Base-by-base conservation (phyloP, 2,113 vertebrate species). In the Merops nubicus region DNA sequence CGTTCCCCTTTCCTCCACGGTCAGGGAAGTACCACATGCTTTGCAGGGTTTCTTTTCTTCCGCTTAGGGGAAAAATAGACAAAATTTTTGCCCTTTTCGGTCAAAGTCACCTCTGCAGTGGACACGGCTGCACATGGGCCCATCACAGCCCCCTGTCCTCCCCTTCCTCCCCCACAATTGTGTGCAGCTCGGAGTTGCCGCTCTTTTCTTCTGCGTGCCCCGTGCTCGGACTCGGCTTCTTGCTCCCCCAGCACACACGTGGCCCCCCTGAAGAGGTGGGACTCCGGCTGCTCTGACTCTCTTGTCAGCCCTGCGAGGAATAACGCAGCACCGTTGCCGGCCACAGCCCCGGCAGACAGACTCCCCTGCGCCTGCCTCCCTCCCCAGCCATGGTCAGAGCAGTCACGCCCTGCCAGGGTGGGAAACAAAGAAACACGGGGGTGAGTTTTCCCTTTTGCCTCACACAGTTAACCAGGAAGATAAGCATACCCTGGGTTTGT, bases 211-310 rank as follows among this genome's bases (percentile, higher is more conserved):
- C 10, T 29, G 12, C 11, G 9, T 40, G 38, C 9, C 9, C 8
- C 2, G 1, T 3, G 18, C 10, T 20, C 1, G 1, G 9, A 11
- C 16, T 11, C 0, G 0, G 43, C 26, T 36, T 21, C 70, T 62
- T 43, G 17, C 13, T 60, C 3, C 5, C 31, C 7, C 2, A 0
- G 20, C 31, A 36, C 15, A 16, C 0, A 0, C 31, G 6, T 0
- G 0, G 0, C 6, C 6, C 20, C 29, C 17, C 8, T 28, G 5
- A 51, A 29, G 14, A 31, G 9, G 2, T 2, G 6, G 7, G 33
- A 33, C 4, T 2, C 14, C 26, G 11, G 45, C 26, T 63, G 33
- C 26, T 53, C 13, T 26, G 17, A 43, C 7, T 2, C 3, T 67
- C 63, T 40, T 15, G 28, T 36, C 43, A 48, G 50, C 18, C 43